Evolutionary conservation across 30 jellyfish, hydroid and myxozoan genomes (phyloP), one percentile per base, ranked within the genome.

Genomic region (Aurelia aurita): DNA sequence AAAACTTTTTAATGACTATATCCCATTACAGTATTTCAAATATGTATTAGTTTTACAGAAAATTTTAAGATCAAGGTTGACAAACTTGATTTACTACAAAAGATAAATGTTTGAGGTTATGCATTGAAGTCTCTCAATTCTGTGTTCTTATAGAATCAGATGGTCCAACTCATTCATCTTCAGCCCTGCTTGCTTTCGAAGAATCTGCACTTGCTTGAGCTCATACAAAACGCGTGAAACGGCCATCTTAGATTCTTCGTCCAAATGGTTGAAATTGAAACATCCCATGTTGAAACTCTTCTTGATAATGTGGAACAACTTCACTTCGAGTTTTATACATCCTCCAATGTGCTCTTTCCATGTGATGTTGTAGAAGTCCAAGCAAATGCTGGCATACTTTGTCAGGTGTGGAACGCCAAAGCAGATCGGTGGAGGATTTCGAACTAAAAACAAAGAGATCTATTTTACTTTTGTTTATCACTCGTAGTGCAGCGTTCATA

Each of bases 381-480:
- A 49, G 85, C 95, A 85, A 31, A 85, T 53, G 32, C 64, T 20
- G 54, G 89, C 95, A 18, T 55, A 75, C 77, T 85, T 72, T 19
- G 57, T 54, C 43, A 85, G 46, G 73, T 72, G 28, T 0, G 95
- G 95, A 22, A 73, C 46, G 29, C 72, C 85, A 54, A 63, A 29
- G 82, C 95, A 85, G 49, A 85, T 59, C 21, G 95, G 95, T 23
- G 95, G 95, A 12, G 95, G 95, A 45, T 85, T 73, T 25, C 67
- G 53, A 34, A 85, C 95, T 85, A 23, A 20, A 64, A 15, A 12
- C 19, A 3, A 5, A 21, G 3, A 11, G 3, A 21, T 14, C 16
- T 16, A 60, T 21, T 21, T 60, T 35, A 20, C 16, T 21, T n/a
- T n/a, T 14, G 16, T 60, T 12, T 21, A 20, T 21, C 27, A 14